Evolutionary conservation across 2,888 invertebrate genomes (phyloP), one percentile per base, ranked within the genome.

Genomic region (Choreutis nemorana): DNA sequence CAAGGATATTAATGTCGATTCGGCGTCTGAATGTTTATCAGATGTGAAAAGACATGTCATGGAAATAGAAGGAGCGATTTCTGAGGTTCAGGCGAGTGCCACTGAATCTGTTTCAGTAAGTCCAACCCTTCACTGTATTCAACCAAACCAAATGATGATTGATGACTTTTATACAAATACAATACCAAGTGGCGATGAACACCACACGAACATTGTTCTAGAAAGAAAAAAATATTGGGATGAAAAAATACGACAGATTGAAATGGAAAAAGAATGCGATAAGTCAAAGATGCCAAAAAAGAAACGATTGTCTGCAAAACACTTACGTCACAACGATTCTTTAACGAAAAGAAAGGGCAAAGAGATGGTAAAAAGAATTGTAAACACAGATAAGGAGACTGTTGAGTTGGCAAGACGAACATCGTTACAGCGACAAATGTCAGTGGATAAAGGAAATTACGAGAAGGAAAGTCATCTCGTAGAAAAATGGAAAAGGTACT

Each of bases 31-130:
- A 44, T 33, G 30, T 32, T 36, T 39, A 49, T 45, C 75, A 79
- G 80, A 81, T 71, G 79, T 78, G 79, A 79, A 67, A 48, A 73
- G 75, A 79, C 68, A 64, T 49, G 48, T 50, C 41, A 48, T 45
- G 36, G 35, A 51, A 50, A 41, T 53, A 50, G 71, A 71, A 66
- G 72, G 70, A 52, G 53, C 48, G 78, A 78, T 77, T 80, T 80
- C 78, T 72, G 75, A 73, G 72, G 68, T 79, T 80, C 79, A 80
- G 78, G 43, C 59, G 57, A 65, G 58, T 61, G 67, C 56, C 61
- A 68, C 77, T 80, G 80, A 80, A 77, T 78, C 68, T 52, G 53
- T 61, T 64, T 75, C 73, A 77, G 78, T 46, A 78, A 78, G 77
- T 78, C 77, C 58, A 45, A 45, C 49, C 72, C 73, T 77, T 75